Base-by-base conservation (phyloP, 2,888 invertebrate species). In the Zygothrica quintamaculata region DNA sequence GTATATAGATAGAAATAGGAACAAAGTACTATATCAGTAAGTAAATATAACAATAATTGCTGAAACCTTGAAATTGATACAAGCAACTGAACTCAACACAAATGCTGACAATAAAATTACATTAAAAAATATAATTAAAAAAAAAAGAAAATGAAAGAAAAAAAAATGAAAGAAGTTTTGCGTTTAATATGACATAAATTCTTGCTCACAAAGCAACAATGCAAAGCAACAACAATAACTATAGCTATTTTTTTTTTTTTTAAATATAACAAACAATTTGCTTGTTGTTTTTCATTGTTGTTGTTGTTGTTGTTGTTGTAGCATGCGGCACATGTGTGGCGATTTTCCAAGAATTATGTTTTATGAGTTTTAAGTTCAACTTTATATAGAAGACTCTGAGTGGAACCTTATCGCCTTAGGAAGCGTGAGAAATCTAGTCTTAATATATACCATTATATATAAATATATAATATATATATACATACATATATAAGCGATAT, bases 31-130 rank as follows among this genome's bases (percentile, higher is more conserved):
- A 47, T 59, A 65, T 78, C 71, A 64, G n/a, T n/a, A n/a, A n/a
- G n/a, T n/a, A n/a, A n/a, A n/a, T n/a, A n/a, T n/a, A n/a, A n/a
- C n/a, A 62, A 77, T 77, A 79, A 80, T 72, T 79, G 79, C 84
- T 82, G 80, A 80, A 65, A 74, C 80, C 80, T 80, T 77, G 77
- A 79, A 76, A 74, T 62, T 58, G 47, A 7, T 53, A 16, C 51
- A 52, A 60, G 43, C 59, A 55, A 62, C 43, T 29, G 42, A 56
- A 64, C 43, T 33, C 25, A 57, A 50, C 43, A 60, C 43, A 60
- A 64, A 57, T 22, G 73, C 64, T 59, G 68, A 60, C 72, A 53
- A 18, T 22, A 18, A 26, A 58, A 43, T 78, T 80, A 80, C 74
- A 62, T 61, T n/a, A n/a, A n/a, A n/a, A 77, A 52, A 66, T 6